Percentiles rank a stretch among this genome's conserved stretches.
These are phyloP conservation scores for Stegophylla sp. DNA, from an alignment of 2,888 invertebrate species.

Conservation along the genomic window DNA sequence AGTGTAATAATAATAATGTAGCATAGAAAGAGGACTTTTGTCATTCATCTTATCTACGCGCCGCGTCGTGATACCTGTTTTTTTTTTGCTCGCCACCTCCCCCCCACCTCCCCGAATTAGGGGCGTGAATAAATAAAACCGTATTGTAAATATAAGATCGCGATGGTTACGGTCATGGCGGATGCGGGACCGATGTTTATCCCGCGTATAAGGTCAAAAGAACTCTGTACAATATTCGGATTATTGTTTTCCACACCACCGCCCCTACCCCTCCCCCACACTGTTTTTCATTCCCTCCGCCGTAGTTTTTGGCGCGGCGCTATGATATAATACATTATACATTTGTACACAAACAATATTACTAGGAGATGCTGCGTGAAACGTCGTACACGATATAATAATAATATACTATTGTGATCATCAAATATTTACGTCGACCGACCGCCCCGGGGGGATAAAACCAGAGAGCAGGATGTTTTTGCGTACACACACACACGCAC, in stretches of 20 bases:
- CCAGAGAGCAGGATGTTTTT: background rate
- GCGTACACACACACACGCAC: background rate
- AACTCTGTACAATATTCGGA: background rate
- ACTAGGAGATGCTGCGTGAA: no score
- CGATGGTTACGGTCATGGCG: conserved; percentile 20
- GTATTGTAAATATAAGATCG: conserved; percentile 53
- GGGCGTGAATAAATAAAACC: conserved; percentile 54
- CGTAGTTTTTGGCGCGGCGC: background rate
- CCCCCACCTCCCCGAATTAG: conserved; percentile 36
- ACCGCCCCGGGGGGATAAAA: background rate
- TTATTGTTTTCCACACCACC: conserved; percentile 14
- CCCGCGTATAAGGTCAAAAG: conserved; percentile 9
- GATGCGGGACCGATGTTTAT: background rate
- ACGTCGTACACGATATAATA: background rate
- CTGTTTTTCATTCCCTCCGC: background rate
- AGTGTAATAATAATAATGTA: background rate
- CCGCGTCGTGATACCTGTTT: conserved; percentile 53
- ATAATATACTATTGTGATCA: conserved; percentile 8
- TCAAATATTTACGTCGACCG: conserved; percentile 18
- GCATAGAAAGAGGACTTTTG: background rate
- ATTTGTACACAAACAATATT: no score
- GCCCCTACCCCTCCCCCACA: background rate
- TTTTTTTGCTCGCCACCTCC: conserved; percentile 53
- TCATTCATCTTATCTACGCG: conserved; percentile 49
- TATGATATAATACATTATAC: no score